Conservation (phyloP, 2,888 invertebrate species). For the Noctua fimbriata region DNA sequence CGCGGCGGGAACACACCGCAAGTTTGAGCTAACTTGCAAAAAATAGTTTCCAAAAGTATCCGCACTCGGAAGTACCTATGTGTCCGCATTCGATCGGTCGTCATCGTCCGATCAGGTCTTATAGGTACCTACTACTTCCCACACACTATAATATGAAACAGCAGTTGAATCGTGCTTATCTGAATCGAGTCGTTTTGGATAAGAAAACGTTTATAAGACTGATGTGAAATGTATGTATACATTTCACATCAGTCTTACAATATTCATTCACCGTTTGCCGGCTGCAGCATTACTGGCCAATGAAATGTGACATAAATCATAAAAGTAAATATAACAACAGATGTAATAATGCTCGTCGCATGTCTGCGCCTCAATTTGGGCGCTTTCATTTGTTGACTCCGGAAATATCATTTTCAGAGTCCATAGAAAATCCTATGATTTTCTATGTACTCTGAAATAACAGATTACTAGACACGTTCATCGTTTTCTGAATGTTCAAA, state of each 20-base stretch:
- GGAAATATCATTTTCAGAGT: not conserved
- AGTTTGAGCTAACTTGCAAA: conserved; percentile 6
- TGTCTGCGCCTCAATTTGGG: not conserved
- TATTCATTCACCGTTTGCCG: not conserved
- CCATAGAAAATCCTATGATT: too few relatives aligned
- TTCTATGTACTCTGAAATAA: not conserved
- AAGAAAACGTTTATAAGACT: too few relatives aligned
- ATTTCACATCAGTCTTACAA: not conserved
- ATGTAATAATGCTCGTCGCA: not conserved
- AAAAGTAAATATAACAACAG: conserved; percentile 7
- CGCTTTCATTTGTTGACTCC: not conserved
- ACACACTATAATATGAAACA: not conserved
- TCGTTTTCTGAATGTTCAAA: not conserved
- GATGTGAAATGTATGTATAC: too few relatives aligned
- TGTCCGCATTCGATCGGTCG: not conserved
- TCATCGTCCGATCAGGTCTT: not conserved
- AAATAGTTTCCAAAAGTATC: not conserved
- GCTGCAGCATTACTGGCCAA: not conserved
- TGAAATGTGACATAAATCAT: not conserved
- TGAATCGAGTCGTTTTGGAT: not conserved
- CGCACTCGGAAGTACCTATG: not conserved
- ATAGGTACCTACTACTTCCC: not conserved
- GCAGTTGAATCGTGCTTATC: not conserved
- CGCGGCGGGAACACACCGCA: not conserved
- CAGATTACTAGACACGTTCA: not conserved